Evolutionary conservation across 2,797 vertebrate species (phyloP), one percentile per base, ranked within the genome.

Genomic region (Bovichtus diacanthus): DNA sequence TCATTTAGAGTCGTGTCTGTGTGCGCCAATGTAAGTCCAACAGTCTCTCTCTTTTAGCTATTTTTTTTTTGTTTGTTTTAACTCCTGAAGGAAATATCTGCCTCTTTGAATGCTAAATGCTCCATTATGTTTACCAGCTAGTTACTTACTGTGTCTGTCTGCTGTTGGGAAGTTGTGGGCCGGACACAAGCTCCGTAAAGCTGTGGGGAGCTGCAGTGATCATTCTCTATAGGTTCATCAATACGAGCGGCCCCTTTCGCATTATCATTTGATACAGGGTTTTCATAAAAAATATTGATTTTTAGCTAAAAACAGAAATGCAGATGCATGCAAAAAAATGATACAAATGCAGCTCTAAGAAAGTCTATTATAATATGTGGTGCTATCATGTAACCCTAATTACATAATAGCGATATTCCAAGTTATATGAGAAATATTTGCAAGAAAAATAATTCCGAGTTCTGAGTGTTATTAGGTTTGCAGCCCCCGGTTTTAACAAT

Each of bases 271-370:
- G 4, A 63, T 31, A 13, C 18, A 21, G 9, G 29, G 25, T 29
- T 56, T 6, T n/a, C 34, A 38, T 21, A 38, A 13, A n/a, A 56
- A 23, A 21, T 38, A 21, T 23, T 29, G 7, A 44, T n/a, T 44
- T n/a, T 29, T 46, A n/a, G 41, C 27, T 21, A 25, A 65, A 60
- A 10, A 31, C 49, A 78, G 6, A 39, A 54, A 47, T 61, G 29
- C 6, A 25, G 23, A 39, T 16, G 6, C 5, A 19, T 44, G 8
- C 16, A 34, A 47, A 49, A 39, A 49, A n/a, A n/a, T 43, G 5
- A 27, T 25, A 27, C 9, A 60, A 27, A 59, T 27, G 21, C 15
- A 55, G 9, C 12, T 39, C 31, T 49, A 51, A 60, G 15, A 25
- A 71, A 44, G 18, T 19, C 3, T 38, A 27, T 29, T 41, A n/a